Conservation (phyloP, 2,888 invertebrate genomes). For the Phengaris arion region DNA sequence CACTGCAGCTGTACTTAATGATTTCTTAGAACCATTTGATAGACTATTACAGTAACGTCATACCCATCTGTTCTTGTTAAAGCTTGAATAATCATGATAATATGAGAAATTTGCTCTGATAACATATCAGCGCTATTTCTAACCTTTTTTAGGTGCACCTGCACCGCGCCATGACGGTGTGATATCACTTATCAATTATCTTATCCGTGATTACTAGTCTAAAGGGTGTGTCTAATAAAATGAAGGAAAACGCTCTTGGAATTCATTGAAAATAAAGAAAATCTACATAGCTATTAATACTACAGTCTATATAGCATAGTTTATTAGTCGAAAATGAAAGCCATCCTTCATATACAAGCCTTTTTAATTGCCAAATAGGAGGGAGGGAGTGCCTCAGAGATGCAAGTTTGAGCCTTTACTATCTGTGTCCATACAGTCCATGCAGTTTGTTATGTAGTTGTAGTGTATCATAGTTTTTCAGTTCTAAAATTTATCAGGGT, state of each 20-base stretch:
- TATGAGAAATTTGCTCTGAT: slow-evolving; percentile 9
- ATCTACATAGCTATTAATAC: too few relatives aligned
- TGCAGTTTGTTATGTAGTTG: too few relatives aligned
- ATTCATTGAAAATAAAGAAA: neutral
- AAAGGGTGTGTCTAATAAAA: neutral
- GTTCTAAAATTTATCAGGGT: neutral
- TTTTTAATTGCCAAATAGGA: too few relatives aligned
- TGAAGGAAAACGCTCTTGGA: neutral
- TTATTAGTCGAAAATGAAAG: too few relatives aligned
- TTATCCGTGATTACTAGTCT: slow-evolving; percentile 19
- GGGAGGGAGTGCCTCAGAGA: too few relatives aligned
- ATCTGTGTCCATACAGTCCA: too few relatives aligned
- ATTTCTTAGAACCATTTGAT: neutral
- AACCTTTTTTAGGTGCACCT: neutral
- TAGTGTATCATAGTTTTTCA: too few relatives aligned
- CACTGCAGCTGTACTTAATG: neutral
- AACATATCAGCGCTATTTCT: slow-evolving; percentile 21
- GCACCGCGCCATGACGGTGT: neutral
- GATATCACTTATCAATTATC: slow-evolving; percentile 23
- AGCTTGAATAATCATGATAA: slow-evolving; percentile 22
- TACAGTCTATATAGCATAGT: too few relatives aligned
- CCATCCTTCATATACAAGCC: too few relatives aligned
- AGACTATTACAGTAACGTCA: neutral
- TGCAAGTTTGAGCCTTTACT: too few relatives aligned
- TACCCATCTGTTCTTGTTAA: slow-evolving; percentile 12